phyloP scores from a whole-genome alignment of 2,113 vertebrate species.

The Eptesicus fuscus region DNA sequence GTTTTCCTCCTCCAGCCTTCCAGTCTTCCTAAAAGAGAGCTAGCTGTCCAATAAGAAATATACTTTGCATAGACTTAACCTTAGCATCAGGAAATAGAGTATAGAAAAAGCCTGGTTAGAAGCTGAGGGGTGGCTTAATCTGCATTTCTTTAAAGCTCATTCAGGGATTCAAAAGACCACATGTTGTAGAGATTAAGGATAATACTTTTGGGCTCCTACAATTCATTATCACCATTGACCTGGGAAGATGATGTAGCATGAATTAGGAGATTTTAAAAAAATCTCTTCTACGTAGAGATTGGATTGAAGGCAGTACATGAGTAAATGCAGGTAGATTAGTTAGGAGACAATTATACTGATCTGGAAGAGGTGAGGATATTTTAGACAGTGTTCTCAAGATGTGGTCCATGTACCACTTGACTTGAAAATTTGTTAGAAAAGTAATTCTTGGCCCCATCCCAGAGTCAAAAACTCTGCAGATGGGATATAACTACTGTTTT shows the following conservation, averaged over 20 bases:
- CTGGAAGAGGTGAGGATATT: neutral
- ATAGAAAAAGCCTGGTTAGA: neutral
- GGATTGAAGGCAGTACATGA: neutral
- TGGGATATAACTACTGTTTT: neutral
- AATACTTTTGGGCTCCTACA: neutral
- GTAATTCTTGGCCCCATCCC: neutral
- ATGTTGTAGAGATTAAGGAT: neutral
- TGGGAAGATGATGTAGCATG: neutral
- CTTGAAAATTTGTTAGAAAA: slow-evolving; percentile 27
- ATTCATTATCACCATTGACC: neutral
- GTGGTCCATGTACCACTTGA: neutral
- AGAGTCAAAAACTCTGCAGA: neutral
- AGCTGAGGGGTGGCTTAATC: neutral
- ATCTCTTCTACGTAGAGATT: neutral
- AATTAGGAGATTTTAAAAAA: neutral
- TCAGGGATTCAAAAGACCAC: neutral
- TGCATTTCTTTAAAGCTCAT: neutral
- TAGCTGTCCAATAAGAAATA: neutral
- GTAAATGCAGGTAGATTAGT: neutral
- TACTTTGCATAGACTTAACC: neutral
- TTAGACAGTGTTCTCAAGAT: neutral
- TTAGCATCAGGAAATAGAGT: neutral
- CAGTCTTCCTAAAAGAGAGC: neutral
- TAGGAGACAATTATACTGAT: neutral
- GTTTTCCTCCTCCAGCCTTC: neutral